phyloP scores from a whole-genome alignment of 1,140 invertebrate species.

The Heliconius hermathena region DNA sequence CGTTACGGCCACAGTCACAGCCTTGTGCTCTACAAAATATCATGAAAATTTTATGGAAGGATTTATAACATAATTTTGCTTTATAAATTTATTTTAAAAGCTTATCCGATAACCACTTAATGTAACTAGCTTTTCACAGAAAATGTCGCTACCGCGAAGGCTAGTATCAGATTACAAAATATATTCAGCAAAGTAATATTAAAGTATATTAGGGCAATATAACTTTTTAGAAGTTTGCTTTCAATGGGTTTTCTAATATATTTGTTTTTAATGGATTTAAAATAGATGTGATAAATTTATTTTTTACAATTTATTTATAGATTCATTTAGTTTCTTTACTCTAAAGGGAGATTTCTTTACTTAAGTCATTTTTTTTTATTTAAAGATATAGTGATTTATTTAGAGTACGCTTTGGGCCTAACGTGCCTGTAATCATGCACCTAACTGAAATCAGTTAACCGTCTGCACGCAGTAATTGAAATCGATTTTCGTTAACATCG shows the following conservation, averaged over 20 bases:
- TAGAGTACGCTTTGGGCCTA: no score
- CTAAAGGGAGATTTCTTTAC: no score
- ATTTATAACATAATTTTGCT: neutral
- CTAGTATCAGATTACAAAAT: neutral
- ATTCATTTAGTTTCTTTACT: no score
- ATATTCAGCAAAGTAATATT: neutral
- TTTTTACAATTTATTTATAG: no score
- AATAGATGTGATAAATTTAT: no score
- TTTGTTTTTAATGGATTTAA: no score
- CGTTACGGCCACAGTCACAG: no score
- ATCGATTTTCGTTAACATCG: neutral
- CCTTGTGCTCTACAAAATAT: neutral
- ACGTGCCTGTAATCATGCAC: neutral
- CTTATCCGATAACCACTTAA: neutral
- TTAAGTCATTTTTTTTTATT: no score
- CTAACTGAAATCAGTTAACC: neutral
- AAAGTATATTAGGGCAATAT: no score
- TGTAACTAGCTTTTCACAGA: neutral
- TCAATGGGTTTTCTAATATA: no score
- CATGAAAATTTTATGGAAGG: neutral
- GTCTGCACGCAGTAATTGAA: neutral
- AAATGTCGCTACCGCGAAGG: neutral
- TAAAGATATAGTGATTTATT: no score
- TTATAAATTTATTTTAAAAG: neutral
- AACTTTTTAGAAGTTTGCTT: no score